Percentiles rank a stretch among this genome's conserved stretches.
These are phyloP conservation scores for Lumbricus terrestris DNA, from an alignment of 2,888 invertebrate species.

Conservation along the genomic window DNA sequence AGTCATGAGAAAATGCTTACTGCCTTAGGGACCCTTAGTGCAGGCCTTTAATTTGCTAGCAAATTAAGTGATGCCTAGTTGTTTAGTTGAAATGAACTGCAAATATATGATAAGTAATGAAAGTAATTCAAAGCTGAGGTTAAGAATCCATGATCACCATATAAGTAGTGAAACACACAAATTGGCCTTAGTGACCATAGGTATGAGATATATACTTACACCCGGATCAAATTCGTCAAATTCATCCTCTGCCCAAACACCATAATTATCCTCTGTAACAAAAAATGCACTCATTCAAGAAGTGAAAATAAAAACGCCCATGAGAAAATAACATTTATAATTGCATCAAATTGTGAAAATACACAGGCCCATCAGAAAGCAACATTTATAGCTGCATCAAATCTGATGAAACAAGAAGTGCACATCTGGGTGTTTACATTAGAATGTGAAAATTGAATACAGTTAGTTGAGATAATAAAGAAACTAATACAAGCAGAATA, in stretches of 20 bases:
- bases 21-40: too few relatives aligned
- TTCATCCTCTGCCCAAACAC: background rate
- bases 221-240: background rate
- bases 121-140: background rate
- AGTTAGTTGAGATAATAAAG: too few relatives aligned
- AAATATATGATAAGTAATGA: background rate
- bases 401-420: background rate
- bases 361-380: background rate
- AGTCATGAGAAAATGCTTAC: too few relatives aligned
- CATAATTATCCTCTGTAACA: background rate
- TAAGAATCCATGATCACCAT: background rate
- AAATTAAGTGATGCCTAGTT: too few relatives aligned
- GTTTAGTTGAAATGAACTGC: too few relatives aligned
- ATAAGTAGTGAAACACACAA: background rate
- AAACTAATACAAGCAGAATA: too few relatives aligned
- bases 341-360: background rate
- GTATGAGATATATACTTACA: background rate
- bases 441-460: too few relatives aligned
- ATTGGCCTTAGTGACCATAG: background rate
- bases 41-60: too few relatives aligned
- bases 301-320: background rate
- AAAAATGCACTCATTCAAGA: background rate
- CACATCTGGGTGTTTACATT: too few relatives aligned
- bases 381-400: background rate
- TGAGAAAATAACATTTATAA: background rate